phyloP scores from a whole-genome alignment of 2,113 vertebrate genomes.

The Uria lomvia region DNA sequence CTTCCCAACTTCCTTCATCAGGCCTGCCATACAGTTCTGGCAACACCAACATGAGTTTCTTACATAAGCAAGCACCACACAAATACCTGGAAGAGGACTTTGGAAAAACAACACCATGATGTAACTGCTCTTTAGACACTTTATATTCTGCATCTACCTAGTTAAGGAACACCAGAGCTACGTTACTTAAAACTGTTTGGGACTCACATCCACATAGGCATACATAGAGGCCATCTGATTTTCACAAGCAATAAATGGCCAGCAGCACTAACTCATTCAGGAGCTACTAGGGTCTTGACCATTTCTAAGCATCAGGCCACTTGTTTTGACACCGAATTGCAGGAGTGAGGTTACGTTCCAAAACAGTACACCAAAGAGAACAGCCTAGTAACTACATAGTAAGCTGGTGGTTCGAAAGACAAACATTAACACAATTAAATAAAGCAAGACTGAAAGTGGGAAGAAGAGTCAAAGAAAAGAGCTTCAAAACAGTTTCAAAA shows the following conservation, averaged over 20 bases:
- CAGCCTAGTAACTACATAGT: not conserved
- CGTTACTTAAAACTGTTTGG: not conserved
- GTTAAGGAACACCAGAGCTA: not conserved
- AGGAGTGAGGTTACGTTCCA: not conserved
- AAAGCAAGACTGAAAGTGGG: not conserved
- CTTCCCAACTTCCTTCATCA: not conserved
- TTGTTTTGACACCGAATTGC: not conserved
- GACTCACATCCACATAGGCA: not conserved
- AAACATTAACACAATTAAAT: not conserved
- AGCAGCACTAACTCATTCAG: not conserved
- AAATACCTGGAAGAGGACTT: not conserved
- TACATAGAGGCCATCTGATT: not conserved
- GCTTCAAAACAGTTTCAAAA: not conserved
- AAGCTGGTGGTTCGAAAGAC: not conserved
- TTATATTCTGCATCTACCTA: not conserved
- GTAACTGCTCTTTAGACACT: not conserved
- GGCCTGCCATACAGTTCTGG: not conserved
- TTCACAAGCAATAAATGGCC: not conserved
- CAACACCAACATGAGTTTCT: not conserved
- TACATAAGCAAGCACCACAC: not conserved
- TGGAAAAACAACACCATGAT: not conserved
- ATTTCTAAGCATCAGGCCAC: not conserved
- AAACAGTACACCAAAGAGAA: not conserved
- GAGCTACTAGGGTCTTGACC: not conserved
- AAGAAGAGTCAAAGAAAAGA: not conserved